A percentile compares a stretch with the other conserved stretches of the same genome.
Evolutionary conservation across 2,797 vertebrate species (phyloP).

Genomic region (Paguma larvata): DNA sequence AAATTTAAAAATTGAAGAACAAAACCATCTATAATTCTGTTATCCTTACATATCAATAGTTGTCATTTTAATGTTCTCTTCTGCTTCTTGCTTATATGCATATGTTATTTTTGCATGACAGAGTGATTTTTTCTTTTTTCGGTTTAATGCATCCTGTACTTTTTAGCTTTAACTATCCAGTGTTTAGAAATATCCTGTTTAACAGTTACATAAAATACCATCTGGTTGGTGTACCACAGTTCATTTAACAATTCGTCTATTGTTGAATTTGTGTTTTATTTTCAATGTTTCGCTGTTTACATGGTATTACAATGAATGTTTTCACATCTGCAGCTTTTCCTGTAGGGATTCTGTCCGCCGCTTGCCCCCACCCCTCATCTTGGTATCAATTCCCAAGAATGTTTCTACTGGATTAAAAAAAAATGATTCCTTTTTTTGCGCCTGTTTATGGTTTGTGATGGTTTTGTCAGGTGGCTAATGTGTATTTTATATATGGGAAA

Average conservation of each 20-base stretch:
- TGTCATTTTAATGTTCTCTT: slow-evolving; percentile 57
- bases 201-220: slow-evolving; percentile 56
- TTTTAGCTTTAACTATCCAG: slow-evolving; percentile 46
- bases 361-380: background rate
- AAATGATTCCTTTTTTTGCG: background rate
- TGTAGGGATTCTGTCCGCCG: background rate
- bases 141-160: slow-evolving; percentile 24
- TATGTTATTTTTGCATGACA: slow-evolving; percentile 19
- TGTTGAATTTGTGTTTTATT: slow-evolving; percentile 62
- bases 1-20: slow-evolving; percentile 38
- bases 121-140: background rate
- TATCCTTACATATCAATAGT: background rate
- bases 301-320: slow-evolving; percentile 16
- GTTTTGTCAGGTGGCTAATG: slow-evolving; percentile 7
- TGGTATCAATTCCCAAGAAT: background rate
- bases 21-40: slow-evolving; percentile 10
- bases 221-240: background rate
- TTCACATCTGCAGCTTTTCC: background rate
- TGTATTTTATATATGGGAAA: slow-evolving; percentile 30
- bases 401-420: slow-evolving; percentile 48
- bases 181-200: slow-evolving; percentile 45
- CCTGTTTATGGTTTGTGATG: slow-evolving; percentile 23
- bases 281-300: background rate
- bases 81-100: background rate
- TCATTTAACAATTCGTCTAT: slow-evolving; percentile 19